Conservation (phyloP, 2,113 vertebrate genomes). For the Camarhynchus parvulus region DNA sequence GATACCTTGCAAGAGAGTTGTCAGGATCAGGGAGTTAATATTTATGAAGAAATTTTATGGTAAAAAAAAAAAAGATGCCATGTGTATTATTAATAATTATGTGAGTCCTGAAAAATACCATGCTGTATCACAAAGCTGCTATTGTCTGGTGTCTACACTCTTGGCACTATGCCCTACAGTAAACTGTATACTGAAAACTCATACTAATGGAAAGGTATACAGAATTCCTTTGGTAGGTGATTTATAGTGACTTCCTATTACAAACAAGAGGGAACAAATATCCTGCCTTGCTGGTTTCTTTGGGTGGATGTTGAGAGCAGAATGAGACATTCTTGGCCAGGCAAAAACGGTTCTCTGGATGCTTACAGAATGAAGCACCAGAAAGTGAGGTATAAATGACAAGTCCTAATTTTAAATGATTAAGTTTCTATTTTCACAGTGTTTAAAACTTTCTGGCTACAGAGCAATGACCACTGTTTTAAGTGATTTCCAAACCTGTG, state of each 20-base stretch:
- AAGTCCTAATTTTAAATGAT: neutral
- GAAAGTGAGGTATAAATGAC: neutral
- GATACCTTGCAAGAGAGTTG: conserved; percentile 30
- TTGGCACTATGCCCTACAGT: conserved; percentile 12
- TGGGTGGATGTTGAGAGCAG: neutral
- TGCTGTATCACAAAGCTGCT: conserved; percentile 48
- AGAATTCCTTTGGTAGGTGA: conserved; percentile 56
- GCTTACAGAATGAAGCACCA: neutral
- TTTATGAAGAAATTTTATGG: conserved; percentile 16
- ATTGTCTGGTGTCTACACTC: conserved; percentile 50
- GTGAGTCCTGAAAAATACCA: conserved; percentile 62
- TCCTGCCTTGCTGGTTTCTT: conserved; percentile 19
- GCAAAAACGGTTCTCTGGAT: conserved; percentile 14
- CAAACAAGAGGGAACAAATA: conserved; percentile 63
- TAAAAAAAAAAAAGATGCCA: neutral
- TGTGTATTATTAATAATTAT: conserved; percentile 52
- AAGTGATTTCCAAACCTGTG: neutral
- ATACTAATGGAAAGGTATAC: conserved; percentile 46
- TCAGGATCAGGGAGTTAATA: conserved; percentile 20
- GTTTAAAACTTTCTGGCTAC: neutral
- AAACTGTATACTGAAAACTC: conserved; percentile 54
- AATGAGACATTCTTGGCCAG: conserved; percentile 46
- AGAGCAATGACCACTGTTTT: neutral
- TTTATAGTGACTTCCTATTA: conserved; percentile 67
- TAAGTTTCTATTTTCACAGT: neutral